A percentile compares a stretch with the other conserved stretches of the same genome.
Evolutionary conservation across 2,113 vertebrate genomes (phyloP).

Genomic region (Phoxinus phoxinus): DNA sequence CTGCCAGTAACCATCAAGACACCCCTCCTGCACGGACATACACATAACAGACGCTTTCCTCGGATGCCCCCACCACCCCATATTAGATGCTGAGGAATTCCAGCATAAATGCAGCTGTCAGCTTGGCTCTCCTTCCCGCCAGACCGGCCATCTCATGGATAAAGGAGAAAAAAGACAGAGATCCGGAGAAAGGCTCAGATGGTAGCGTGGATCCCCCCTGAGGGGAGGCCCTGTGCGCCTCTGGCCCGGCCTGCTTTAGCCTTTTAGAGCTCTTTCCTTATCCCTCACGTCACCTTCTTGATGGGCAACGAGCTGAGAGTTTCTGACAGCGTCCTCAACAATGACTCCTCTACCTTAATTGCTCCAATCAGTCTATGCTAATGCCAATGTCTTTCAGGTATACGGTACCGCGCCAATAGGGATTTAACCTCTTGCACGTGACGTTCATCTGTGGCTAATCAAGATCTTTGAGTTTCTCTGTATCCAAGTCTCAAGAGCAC

Average conservation of each 20-base stretch:
- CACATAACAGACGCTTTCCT: slow-evolving; percentile 36
- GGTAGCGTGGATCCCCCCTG: slow-evolving; percentile 7
- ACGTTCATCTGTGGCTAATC: neutral
- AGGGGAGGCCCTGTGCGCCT: neutral
- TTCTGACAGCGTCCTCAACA: slow-evolving; percentile 12
- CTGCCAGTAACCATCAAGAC: slow-evolving; percentile 43
- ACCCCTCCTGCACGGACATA: neutral
- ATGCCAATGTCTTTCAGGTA: slow-evolving; percentile 24
- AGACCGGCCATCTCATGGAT: slow-evolving; percentile 14
- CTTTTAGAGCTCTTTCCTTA: neutral
- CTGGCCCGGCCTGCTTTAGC: slow-evolving; percentile 14
- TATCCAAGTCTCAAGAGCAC: neutral
- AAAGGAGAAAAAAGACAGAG: slow-evolving; percentile 11
- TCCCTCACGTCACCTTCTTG: slow-evolving; percentile 8
- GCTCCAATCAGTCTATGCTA: slow-evolving; percentile 9
- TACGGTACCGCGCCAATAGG: neutral
- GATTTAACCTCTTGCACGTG: neutral
- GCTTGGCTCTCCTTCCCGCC: slow-evolving; percentile 18
- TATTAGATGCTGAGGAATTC: slow-evolving; percentile 51
- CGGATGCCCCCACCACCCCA: slow-evolving; percentile 25
- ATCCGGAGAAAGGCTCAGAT: slow-evolving; percentile 10
- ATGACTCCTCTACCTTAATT: neutral
- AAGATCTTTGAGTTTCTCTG: neutral
- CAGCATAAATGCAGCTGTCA: slow-evolving; percentile 52
- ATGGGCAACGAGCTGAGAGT: slow-evolving; percentile 20